Base-by-base conservation (phyloP, 2,888 invertebrate species). In the Tiliacea aurago region DNA sequence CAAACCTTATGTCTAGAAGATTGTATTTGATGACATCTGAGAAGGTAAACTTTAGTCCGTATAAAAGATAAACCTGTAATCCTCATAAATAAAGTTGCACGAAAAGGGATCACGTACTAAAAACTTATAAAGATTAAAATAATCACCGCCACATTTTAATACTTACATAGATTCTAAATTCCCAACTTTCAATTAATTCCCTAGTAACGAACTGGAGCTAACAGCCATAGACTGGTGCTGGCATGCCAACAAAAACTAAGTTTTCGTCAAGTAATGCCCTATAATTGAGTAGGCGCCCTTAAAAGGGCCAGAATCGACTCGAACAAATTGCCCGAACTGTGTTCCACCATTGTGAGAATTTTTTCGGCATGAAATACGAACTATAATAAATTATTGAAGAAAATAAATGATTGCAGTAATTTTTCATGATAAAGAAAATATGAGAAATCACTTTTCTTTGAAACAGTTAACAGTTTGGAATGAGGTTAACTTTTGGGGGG, bases 361-460 rank as follows among this genome's bases (percentile, higher is more conserved):
- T 68, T 75, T 76, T 62, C 67, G 73, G 76, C 78, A 72, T 82
- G 55, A 76, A 81, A 84, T 58, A 73, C 41, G 51, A 59, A 28
- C 56, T 13, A 59, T 66, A 82, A 85, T 83, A 84, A 84, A 83
- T 84, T 84, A 75, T 73, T 69, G 51, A 69, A 75, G 69, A 73
- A 83, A 75, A 85, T 79, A 83, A 84, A 83, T 59, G 79, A 85
- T 75, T 67, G 62, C 82, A 69, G 55, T 78, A 74, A 83, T 70
- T 73, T 82, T 80, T 83, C 80, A 73, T 45, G 72, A 37, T 72
- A 69, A 70, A 72, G 71, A 58, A 72, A 76, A 64, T 83, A 82
- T 82, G 84, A 82, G 70, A 83, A 83, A 82, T 82, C 75, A 80
- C 76, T 75, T 80, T 83, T 73, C 75, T 81, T 82, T 73, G 70